Base-by-base conservation (phyloP, 1,140 invertebrate species). In the Hyles euphorbiae region DNA sequence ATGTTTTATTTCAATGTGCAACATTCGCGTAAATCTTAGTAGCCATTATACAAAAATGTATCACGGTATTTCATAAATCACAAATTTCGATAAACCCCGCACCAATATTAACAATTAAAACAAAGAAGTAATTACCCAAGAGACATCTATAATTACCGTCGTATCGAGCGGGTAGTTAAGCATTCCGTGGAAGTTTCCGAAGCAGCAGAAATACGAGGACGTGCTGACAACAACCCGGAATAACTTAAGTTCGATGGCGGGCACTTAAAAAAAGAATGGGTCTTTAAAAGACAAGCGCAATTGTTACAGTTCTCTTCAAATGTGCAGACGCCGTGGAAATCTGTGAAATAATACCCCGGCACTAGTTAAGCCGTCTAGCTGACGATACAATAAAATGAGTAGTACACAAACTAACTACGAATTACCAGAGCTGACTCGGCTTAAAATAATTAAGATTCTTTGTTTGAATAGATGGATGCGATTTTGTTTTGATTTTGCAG, bases 391-490 rank as follows among this genome's bases (percentile, higher is more conserved):
- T 84, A 78, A 81, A 83, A 83, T 81, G 76, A 81, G 76, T 74
- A 66, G 11, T 34, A 60, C 62, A 56, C 64, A 61, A 65, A 75
- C 67, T 83, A 74, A 78, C 72, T 80, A 79, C 74, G 76, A 83
- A 84, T 83, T 79, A 79, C 76, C 58, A 65, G 68, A 80, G 72
- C 74, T 78, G 65, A 68, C 76, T 78, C 63, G 70, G 76, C 74
- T 83, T 83, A 77, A 85, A 87, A 83, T 83, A 85, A 86, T 87
- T 87, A 84, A 82, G 76, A 80, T 76, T 83, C 81, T 84, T 87
- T 84, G 80, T 84, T 59, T 61, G 60, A 65, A 71, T 71, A 64
- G 33, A 12, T 67, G 63, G 67, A 56, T 67, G 54, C 22, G 7
- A 48, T 22, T 34, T 34, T 54, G 57, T 36, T 53, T 56, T 53